Percentiles rank a stretch among this genome's conserved stretches.
Conservation (phyloP, 1,140 invertebrate species). For the Centruroides sculpturatus region DNA sequence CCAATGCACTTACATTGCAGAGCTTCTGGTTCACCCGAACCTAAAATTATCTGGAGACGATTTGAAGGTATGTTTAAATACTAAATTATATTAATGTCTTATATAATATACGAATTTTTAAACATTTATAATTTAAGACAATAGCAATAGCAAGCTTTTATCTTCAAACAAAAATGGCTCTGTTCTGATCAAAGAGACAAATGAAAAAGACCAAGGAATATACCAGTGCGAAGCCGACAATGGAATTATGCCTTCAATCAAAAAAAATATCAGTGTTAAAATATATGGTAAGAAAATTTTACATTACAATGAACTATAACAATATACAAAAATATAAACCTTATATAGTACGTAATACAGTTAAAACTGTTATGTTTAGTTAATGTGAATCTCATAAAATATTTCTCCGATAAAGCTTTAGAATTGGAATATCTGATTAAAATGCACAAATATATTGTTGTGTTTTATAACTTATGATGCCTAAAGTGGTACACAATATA, state of each 20-base stretch:
- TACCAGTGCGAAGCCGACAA: conserved; percentile 36
- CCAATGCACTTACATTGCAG: background rate
- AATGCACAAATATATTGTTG: too few species aligned
- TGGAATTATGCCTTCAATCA: conserved; percentile 29
- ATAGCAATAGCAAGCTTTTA: background rate
- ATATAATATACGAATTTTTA: background rate
- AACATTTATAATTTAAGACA: background rate
- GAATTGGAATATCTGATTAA: too few species aligned
- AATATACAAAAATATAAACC: too few species aligned
- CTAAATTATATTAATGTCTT: background rate
- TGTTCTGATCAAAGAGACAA: background rate
- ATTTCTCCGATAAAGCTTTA: too few species aligned
- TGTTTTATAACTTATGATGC: too few species aligned
- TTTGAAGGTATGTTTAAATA: conserved; percentile 31
- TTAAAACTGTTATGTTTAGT: too few species aligned
- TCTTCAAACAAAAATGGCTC: background rate
- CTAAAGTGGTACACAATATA: too few species aligned
- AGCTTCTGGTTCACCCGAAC: conserved; percentile 9
- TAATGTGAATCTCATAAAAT: too few species aligned
- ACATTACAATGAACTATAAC: background rate
- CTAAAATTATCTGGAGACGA: conserved; percentile 39
- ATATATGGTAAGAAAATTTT: conserved; percentile 6
- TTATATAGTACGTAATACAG: too few species aligned
- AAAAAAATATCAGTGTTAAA: background rate
- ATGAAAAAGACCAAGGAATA: conserved; percentile 17